Evolutionary conservation across 2,888 invertebrate species (phyloP), one percentile per base, ranked within the genome.

Genomic region (Drosophila koepferae): DNA sequence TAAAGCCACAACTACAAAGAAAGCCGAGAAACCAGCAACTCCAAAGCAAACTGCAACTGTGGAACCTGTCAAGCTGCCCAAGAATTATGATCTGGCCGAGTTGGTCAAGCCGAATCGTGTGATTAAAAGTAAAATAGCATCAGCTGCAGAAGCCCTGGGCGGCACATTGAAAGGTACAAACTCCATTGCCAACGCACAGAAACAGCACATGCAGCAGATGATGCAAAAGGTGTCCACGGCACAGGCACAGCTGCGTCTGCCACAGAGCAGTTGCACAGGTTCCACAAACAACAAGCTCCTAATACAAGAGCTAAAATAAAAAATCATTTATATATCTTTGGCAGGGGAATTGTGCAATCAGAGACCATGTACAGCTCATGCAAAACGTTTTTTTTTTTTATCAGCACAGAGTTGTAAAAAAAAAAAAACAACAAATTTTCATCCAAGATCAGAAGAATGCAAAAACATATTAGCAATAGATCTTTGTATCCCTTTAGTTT

Each of bases 91-190:
- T 80, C 80, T 92, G 40, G 88, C 92, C 6, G 91, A 92, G 61
- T 65, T 93, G 55, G 77, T 93, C 1, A 90, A 92, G 41, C 93
- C 93, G 1, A 92, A 92, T 75, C 90, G 90, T 61, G 69, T 93
- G 31, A 78, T 92, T 1, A 91, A 91, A 69, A 93, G 88, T 38
- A 92, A 91, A 71, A 68, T 93, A 0, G 51, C 82, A 0, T 84
- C 81, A 38, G 91, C 92, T 5, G 91, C 92, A 20, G 92, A 92
- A 54, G 84, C 72, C 4, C 59, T 92, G 6, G 81, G 86, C 2
- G 68, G 75, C 16, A 58, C 77, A 14, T 10, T 83, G 0, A 81
- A 83, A 7, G 41, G 51, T 5, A 8, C 18, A 9, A 56, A 74
- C 3, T 10, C 62, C 3, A 40, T 41, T 36, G 59, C 51, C 28